These are phyloP conservation scores for Phortica okadai DNA, from an alignment of 2,888 invertebrate species.

Conservation along the genomic window DNA sequence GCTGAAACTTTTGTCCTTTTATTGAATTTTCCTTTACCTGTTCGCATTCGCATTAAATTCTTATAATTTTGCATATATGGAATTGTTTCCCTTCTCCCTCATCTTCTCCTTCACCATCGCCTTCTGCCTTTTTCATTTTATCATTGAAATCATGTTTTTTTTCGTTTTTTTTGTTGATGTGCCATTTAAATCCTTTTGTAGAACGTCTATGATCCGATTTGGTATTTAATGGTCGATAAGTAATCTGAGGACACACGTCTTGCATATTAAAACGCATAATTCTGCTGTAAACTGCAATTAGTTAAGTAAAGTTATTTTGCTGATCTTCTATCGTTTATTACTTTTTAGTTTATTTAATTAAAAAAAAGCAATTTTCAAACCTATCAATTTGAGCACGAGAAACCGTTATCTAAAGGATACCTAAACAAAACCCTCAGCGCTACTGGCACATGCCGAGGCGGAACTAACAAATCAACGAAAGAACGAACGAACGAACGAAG, in stretches of 20 bases:
- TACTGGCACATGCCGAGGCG: conserved; percentile 70
- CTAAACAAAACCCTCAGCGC: conserved; percentile 57
- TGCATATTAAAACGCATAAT: background rate
- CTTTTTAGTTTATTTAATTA: no score
- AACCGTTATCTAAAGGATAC: conserved; percentile 34
- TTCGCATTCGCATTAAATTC: conserved; percentile 5
- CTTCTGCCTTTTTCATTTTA: background rate
- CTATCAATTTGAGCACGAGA: background rate
- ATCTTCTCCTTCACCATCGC: background rate
- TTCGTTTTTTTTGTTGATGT: no score
- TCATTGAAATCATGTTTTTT: background rate
- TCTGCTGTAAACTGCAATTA: background rate
- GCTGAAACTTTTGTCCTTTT: conserved; percentile 30
- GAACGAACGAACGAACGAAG: background rate
- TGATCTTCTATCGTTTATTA: no score
- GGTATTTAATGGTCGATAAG: no score
- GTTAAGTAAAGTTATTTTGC: background rate
- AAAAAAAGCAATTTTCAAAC: no score
- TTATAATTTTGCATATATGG: conserved; percentile 32
- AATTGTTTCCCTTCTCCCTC: background rate
- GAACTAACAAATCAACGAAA: conserved; percentile 63
- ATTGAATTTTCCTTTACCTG: conserved; percentile 27
- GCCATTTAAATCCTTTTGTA: no score
- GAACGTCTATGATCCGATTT: no score
- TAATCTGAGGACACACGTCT: no score